Evolutionary conservation across 2,888 invertebrate genomes (phyloP).

Genomic region (Xestobium rufovillosum): DNA sequence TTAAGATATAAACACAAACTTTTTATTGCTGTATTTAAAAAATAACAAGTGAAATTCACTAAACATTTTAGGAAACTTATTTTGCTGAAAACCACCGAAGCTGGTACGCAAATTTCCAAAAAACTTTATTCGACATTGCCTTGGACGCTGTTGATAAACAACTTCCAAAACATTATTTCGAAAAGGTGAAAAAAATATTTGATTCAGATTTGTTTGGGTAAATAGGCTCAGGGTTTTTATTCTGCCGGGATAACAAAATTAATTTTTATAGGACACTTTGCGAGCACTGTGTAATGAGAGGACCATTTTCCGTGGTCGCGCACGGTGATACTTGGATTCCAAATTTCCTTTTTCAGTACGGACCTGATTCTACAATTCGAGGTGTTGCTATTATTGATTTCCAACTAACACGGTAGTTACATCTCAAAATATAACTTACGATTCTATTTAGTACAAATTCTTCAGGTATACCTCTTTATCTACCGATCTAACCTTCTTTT

Average conservation of each 20-base stretch:
- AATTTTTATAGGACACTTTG: no score
- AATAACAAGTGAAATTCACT: no score
- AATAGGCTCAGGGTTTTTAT: no score
- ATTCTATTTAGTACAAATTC: conserved; percentile 5
- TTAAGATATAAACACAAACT: no score
- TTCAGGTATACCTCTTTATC: conserved; percentile 48
- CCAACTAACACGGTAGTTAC: conserved; percentile 47
- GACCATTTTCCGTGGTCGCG: conserved; percentile 46
- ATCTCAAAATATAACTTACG: conserved; percentile 1
- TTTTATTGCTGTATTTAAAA: no score
- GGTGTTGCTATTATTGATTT: conserved; percentile 55
- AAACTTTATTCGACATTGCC: conserved; percentile 47
- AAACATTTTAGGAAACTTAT: conserved; percentile 49
- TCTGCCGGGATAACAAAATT: no score
- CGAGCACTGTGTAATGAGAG: no score
- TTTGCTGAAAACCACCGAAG: conserved; percentile 47
- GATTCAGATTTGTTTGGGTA: no score
- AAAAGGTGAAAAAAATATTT: no score
- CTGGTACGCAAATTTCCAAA: conserved; percentile 52
- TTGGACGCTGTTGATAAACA: conserved; percentile 57
- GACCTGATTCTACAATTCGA: no score
- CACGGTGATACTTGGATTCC: conserved; percentile 67
- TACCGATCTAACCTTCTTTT: conserved; percentile 53
- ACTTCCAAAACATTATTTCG: no score
- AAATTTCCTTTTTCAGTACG: conserved; percentile 56